Percentiles rank a stretch among this genome's conserved stretches.
Conservation (phyloP, 2,888 invertebrate species). For the Pterobdella sp. region DNA sequence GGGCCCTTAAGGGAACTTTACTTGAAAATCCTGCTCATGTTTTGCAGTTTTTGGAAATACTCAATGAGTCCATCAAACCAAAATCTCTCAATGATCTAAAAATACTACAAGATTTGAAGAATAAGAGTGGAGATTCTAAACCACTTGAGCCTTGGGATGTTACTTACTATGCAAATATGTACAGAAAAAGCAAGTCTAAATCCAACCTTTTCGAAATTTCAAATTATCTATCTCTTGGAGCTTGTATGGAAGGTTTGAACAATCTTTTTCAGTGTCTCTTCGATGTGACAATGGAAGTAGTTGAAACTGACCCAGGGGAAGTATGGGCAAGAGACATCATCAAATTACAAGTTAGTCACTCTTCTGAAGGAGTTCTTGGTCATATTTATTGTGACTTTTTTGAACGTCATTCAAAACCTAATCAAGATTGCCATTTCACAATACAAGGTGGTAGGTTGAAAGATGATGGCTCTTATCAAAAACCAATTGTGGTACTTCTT, state of each 20-base stretch:
- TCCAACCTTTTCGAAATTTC: constrained; percentile 48
- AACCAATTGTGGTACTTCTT: constrained; percentile 86
- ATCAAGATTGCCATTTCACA: constrained; percentile 92
- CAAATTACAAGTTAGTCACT: constrained; percentile 75
- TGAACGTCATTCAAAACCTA: constrained; percentile 74
- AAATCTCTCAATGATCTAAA: constrained; percentile 25
- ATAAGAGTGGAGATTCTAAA: background rate
- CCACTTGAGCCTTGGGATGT: constrained; percentile 68
- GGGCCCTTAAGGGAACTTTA: constrained; percentile 64
- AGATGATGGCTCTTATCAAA: constrained; percentile 73
- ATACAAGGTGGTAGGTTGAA: constrained; percentile 81
- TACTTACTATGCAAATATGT: constrained; percentile 62
- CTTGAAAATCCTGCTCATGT: constrained; percentile 73
- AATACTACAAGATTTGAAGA: constrained; percentile 21
- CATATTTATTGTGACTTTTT: constrained; percentile 95
- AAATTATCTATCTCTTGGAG: constrained; percentile 78
- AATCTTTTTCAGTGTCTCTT: constrained; percentile 68
- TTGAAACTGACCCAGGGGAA: constrained; percentile 69
- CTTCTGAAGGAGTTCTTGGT: constrained; percentile 72
- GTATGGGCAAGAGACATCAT: constrained; percentile 80
- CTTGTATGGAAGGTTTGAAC: constrained; percentile 94
- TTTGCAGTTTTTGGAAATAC: constrained; percentile 67
- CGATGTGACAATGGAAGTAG: constrained; percentile 68
- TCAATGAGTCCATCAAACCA: constrained; percentile 54
- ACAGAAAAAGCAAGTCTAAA: constrained; percentile 42